Conservation (phyloP, 2,888 invertebrate species). For the Blastobasis lacticolella region DNA sequence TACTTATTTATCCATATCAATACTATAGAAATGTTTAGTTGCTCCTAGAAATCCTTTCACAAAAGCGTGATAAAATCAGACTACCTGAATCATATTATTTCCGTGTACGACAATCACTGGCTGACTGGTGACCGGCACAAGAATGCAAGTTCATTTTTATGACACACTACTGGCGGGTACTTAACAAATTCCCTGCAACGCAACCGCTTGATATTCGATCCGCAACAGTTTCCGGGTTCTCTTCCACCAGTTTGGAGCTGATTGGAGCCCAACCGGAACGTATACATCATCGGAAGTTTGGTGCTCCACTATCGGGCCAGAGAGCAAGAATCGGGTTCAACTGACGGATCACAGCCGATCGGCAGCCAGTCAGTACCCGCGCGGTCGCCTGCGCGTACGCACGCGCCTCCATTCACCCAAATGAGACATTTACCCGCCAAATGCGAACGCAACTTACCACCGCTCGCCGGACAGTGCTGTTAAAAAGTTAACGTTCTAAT, state of each 20-base stretch:
- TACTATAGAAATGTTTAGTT: no score
- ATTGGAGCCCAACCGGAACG: slow-evolving; percentile 43
- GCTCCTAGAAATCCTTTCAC: no score
- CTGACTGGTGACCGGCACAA: no score
- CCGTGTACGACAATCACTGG: no score
- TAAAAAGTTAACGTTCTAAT: slow-evolving; percentile 2
- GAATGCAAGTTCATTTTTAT: background rate
- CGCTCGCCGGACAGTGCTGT: background rate
- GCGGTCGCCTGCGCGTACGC: slow-evolving; percentile 43
- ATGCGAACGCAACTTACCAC: no score
- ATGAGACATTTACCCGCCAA: no score
- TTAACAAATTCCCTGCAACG: background rate
- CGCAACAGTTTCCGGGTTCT: slow-evolving; percentile 27
- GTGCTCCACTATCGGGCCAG: slow-evolving; percentile 30
- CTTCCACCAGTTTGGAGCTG: slow-evolving; percentile 7
- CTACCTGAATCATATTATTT: no score
- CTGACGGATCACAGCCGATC: slow-evolving; percentile 31
- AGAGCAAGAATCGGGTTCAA: slow-evolving; percentile 34
- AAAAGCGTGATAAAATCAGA: no score
- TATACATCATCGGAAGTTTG: slow-evolving; percentile 59
- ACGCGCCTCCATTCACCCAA: slow-evolving; percentile 23
- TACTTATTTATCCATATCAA: no score
- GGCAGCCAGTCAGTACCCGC: slow-evolving; percentile 47
- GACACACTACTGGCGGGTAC: background rate
- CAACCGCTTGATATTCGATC: slow-evolving; percentile 11